Base-by-base conservation (phyloP, 2,113 vertebrate species). In the Protobothrops mucrosquamatus region DNA sequence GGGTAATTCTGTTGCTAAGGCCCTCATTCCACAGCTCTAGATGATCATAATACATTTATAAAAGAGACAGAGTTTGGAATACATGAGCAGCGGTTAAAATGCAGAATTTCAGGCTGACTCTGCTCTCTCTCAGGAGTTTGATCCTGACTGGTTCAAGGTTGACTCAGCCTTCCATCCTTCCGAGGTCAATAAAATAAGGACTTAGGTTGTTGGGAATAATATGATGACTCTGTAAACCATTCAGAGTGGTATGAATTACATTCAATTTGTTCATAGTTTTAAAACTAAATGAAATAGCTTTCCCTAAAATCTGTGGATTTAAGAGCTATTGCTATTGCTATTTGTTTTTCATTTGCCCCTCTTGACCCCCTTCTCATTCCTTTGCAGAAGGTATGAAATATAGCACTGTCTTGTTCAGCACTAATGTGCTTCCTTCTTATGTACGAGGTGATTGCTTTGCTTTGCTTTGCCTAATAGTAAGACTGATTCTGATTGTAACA, bases 201-300 rank as follows among this genome's bases (percentile, higher is more conserved):
- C 26, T 29, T 26, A 29, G 59, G 10, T 34, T 34, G 29, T 34
- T 34, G 5, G 64, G 10, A n/a, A 5, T 29, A 15, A 69, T 69
- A 34, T 69, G 29, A 5, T 15, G 14, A 15, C 14, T 34, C 14
- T 69, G 64, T 69, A 34, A n/a, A 69, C 5, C 14, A 18, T 14
- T 69, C 15, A 69, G 29, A 69, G 64, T 69, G 64, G 12, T 15
- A 34, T 69, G 64, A 69, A 88, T 18, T 74, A 39, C 20, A 89
- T 34, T 14, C 61, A 12, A 89, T 88, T 81, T 89, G 9, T 91
- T 94, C 51, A 64, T 55, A 43, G 23, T 88, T 91, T 91, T 91
- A 59, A 88, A 89, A 54, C 14, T 74, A 18, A 91, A 81, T 89
- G 24, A 81, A 89, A 89, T 85, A 4, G 43, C 0, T 2, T 57